phyloP scores from a whole-genome alignment of 1,140 invertebrate genomes.

The Pantala flavescens region DNA sequence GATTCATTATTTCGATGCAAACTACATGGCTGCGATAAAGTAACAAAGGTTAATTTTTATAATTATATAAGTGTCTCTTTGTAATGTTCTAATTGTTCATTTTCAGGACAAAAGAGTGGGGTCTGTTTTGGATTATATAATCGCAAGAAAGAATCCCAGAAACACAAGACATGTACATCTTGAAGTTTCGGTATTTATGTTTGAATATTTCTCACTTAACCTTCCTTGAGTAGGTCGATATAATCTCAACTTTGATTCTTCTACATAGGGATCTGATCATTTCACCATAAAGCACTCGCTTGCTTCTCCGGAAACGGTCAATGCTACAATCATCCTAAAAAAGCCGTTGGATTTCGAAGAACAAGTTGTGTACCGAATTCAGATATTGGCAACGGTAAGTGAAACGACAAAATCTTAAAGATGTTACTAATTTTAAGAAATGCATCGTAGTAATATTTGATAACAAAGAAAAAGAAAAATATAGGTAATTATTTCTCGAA shows the following conservation, averaged over 20 bases:
- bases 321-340: constrained; percentile 61
- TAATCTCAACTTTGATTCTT: constrained; percentile 19
- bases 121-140: constrained; percentile 66
- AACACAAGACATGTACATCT: constrained; percentile 64
- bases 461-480: background rate
- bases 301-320: constrained; percentile 56
- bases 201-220: background rate
- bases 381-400: constrained; percentile 69
- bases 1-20: no score
- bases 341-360: constrained; percentile 73
- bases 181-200: constrained; percentile 58
- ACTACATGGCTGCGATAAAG: no score
- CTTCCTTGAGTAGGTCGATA: no score
- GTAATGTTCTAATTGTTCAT: no score
- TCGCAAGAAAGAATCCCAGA: constrained; percentile 63
- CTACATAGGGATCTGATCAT: constrained; percentile 48
- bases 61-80: no score
- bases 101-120: constrained; percentile 62
- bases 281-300: constrained; percentile 34
- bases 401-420: background rate
- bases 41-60: no score
- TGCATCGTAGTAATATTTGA: no score
- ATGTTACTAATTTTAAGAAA: background rate
- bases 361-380: constrained; percentile 70
- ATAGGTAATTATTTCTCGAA: background rate